Base-by-base conservation (phyloP, 2,113 vertebrate species). In the Vimba vimba region DNA sequence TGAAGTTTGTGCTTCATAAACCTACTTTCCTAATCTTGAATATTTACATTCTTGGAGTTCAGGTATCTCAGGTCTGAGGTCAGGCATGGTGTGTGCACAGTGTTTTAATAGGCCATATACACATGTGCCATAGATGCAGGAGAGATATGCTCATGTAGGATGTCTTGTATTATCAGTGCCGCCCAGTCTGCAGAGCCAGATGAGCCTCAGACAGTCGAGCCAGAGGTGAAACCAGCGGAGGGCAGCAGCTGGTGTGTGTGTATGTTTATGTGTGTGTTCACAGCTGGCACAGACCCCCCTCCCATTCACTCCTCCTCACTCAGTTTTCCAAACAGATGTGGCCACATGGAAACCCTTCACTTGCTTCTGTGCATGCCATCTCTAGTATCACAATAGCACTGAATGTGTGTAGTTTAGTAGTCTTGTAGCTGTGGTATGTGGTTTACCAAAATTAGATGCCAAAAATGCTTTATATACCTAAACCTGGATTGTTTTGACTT, bases 91-190 rank as follows among this genome's bases (percentile, higher is more conserved):
- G 21, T 12, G 43, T 45, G 30, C 59, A 45, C 36, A 43, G 30
- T 52, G 13, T 43, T 52, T 52, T 55, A 52, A 33, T 15, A 52
- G 9, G 2, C 7, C 64, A 71, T n/a, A 25, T 43, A 21, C 64
- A 68, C 19, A 33, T 13, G 30, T 73, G 68, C 12, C 47, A 69
- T 7, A 33, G 62, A 69, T 43, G 68, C 66, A 83, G 82, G 17
- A 55, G 66, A n/a, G 50, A 73, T 83, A 19, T 83, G 50, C 73
- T 79, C 59, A 78, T 68, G 23, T 52, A 69, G 43, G 73, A 76
- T 77, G 73, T 94, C 89, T 93, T 86, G 80, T 82, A 71, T 74
- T 69, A 88, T 92, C 91, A 95, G 94, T 88, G 92, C 93, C 87
- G 91, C 91, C 85, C 92, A 93, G 88, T 92, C 92, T 79, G 90